These are phyloP conservation scores for Nomada goodeniana DNA, from an alignment of 2,888 invertebrate genomes.

Conservation along the genomic window DNA sequence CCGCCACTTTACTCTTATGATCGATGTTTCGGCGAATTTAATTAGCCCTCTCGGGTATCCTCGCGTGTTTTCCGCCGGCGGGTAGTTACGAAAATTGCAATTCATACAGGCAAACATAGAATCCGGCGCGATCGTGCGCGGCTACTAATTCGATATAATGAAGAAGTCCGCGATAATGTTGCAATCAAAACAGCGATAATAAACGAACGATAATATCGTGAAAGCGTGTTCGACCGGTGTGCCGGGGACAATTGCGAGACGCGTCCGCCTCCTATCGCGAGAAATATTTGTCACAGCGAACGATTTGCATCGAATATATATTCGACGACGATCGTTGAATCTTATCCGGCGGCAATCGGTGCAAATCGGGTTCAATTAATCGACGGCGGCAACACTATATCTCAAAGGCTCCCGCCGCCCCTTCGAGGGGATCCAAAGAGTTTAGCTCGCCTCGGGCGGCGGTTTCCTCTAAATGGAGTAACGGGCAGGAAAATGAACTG, in stretches of 20 bases:
- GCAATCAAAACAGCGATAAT: constrained; percentile 23
- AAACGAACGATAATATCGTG: constrained; percentile 37
- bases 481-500: constrained; percentile 80
- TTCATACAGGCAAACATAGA: constrained; percentile 28
- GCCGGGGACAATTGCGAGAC: constrained; percentile 7
- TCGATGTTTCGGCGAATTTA: constrained; percentile 45
- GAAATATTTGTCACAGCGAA: background rate
- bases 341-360: background rate
- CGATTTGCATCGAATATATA: background rate
- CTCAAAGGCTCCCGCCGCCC: too few relatives aligned
- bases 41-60: constrained; percentile 30
- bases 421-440: constrained; percentile 13
- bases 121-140: constrained; percentile 6
- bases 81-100: constrained; percentile 48
- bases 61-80: constrained; percentile 19
- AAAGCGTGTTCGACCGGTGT: background rate
- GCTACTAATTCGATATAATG: constrained; percentile 34
- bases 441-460: background rate
- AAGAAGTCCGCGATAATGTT: constrained; percentile 27
- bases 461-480: constrained; percentile 55
- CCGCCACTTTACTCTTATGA: background rate
- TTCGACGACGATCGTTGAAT: too few relatives aligned
- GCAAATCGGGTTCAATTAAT: constrained; percentile 4
- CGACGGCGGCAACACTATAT: background rate
- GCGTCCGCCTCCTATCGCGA: background rate